A percentile compares a stretch with the other conserved stretches of the same genome.
Evolutionary conservation across 2,888 invertebrate species (phyloP).

Genomic region (Pseudoips prasinana): DNA sequence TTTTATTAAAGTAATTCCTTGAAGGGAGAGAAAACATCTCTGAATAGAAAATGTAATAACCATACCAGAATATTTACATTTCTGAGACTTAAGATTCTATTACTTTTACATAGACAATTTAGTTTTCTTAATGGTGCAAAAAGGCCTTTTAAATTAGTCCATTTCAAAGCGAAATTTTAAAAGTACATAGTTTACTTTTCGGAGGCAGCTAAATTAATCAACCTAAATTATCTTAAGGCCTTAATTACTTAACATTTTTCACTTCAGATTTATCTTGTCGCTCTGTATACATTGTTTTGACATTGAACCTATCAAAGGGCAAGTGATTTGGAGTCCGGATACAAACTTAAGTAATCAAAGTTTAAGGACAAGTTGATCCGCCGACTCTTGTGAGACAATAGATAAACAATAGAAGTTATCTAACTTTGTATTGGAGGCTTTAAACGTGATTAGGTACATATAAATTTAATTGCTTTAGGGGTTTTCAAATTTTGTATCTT

Average conservation of each 20-base stretch:
- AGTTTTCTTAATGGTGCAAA: no score
- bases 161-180: no score
- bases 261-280: constrained; percentile 11
- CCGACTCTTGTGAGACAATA: constrained; percentile 27
- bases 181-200: no score
- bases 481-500: constrained; percentile 8
- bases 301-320: constrained; percentile 34
- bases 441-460: constrained; percentile 24
- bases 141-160: no score
- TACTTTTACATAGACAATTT: no score
- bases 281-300: constrained; percentile 24
- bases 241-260: constrained; percentile 4
- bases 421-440: constrained; percentile 21
- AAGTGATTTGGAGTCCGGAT: constrained; percentile 28
- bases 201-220: no score
- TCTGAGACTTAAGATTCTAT: no score
- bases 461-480: constrained; percentile 25
- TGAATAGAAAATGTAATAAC: no score
- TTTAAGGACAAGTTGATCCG: constrained; percentile 33
- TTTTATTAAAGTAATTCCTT: no score
- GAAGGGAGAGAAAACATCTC: no score
- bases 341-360: constrained; percentile 36
- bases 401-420: constrained; percentile 28
- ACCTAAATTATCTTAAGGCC: no score
- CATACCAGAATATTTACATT: no score